Evolutionary conservation across 2,888 invertebrate genomes (phyloP), one percentile per base, ranked within the genome.

Genomic region (Eurytoma californica): DNA sequence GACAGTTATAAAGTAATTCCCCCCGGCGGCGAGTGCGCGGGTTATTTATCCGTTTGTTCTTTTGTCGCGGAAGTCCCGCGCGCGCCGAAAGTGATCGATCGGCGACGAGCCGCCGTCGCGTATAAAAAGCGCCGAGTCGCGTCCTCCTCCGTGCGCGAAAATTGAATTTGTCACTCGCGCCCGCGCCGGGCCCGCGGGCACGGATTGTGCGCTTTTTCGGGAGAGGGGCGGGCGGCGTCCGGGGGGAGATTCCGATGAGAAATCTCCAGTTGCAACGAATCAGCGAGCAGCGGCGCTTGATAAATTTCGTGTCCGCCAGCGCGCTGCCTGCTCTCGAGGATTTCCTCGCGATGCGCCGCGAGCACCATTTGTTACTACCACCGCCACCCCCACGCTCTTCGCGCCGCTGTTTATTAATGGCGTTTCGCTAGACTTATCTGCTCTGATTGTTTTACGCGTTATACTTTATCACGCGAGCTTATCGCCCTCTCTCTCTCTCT

Each of bases 221-320:
- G 5, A 0, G 39, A 7, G 7, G 39, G 39, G 39, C 39, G 0
- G 24, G 14, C 60, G 4, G 30, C 3, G 18, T 1, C 7, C 51
- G 49, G 5, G 47, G n/a, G 9, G 63, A 69, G 74, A 79, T 39
- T 39, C 39, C 68, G 65, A 69, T 79, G 72, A 79, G 61, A 79
- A 74, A 79, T 79, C 61, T 79, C 69, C 51, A 63, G 63, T 60
- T 24, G 60, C 49, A 69, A 73, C 74, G 39, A 74, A 79, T 79
- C 77, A 78, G 72, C 24, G 57, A 18, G 4, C 13, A 18, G 30
- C 28, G 13, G 63, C 63, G 24, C 24, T 68, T 76, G 58, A 76
- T 76, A 76, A 76, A 76, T 76, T 75, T 20, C n/a, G 66, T 51
- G 18, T n/a, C n/a, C n/a, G 13, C 60, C 24, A 3, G 9, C 49